Evolutionary conservation across 2,113 vertebrate species (phyloP).

Genomic region (Macrotus californicus): DNA sequence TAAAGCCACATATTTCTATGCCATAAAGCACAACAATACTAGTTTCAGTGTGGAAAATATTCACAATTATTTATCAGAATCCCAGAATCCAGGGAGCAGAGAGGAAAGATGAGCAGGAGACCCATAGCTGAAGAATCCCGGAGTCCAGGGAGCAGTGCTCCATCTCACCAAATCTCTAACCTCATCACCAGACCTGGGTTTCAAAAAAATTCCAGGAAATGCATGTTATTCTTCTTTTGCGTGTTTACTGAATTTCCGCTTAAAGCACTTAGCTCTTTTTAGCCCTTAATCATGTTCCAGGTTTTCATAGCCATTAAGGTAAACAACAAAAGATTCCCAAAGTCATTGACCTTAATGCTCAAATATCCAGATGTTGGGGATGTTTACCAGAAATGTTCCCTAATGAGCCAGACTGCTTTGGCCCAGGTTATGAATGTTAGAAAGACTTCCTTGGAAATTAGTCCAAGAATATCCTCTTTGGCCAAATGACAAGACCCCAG

Average conservation of each 20-base stretch:
- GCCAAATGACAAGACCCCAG: neutral
- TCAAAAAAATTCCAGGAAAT: neutral
- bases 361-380: neutral
- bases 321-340: neutral
- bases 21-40: neutral
- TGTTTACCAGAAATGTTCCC: conserved; percentile 15
- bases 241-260: neutral
- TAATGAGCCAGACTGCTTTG: neutral
- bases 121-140: neutral
- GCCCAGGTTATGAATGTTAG: neutral
- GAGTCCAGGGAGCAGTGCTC: neutral
- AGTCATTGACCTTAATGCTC: neutral
- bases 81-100: neutral
- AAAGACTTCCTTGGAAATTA: conserved; percentile 23
- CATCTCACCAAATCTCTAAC: neutral
- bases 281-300: neutral
- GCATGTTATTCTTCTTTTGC: neutral
- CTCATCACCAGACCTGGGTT: neutral
- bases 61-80: neutral
- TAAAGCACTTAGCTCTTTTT: conserved; percentile 21
- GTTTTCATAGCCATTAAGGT: conserved; percentile 16
- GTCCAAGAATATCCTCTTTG: conserved; percentile 3
- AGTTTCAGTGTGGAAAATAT: conserved; percentile 30
- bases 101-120: neutral
- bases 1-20: neutral